Evolutionary conservation across 2,113 vertebrate genomes (phyloP).

Genomic region (Sardina pilchardus): DNA sequence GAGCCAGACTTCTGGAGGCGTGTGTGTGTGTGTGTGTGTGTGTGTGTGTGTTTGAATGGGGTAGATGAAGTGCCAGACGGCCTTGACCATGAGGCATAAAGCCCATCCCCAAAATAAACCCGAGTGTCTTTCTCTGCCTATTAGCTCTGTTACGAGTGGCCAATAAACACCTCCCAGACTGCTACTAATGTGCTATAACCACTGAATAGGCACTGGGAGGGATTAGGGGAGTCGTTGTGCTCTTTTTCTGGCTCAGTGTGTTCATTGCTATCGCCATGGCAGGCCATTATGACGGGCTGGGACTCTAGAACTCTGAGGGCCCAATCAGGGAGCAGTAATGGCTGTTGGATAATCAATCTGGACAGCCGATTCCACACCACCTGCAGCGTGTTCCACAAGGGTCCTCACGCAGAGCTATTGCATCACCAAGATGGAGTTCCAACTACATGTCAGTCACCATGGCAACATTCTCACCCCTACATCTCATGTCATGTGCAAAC

Average conservation of each 20-base stretch:
- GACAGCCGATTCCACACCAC: not conserved
- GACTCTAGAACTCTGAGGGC: slow-evolving; percentile 30
- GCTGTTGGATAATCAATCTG: not conserved
- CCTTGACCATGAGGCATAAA: not conserved
- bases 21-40: slow-evolving; percentile 50
- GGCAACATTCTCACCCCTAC: too few relatives aligned
- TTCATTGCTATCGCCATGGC: not conserved
- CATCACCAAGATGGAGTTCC: slow-evolving; percentile 55
- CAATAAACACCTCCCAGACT: not conserved
- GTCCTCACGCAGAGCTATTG: slow-evolving; percentile 40
- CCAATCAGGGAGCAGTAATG: not conserved
- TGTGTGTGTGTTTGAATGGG: not conserved
- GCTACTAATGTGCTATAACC: not conserved
- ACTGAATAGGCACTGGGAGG: not conserved
- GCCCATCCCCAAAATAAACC: not conserved
- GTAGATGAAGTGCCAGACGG: not conserved
- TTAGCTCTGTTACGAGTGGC: not conserved
- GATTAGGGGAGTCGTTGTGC: not conserved
- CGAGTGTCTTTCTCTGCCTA: not conserved
- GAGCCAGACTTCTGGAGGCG: slow-evolving; percentile 49
- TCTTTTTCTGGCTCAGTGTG: not conserved
- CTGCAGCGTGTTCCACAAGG: slow-evolving; percentile 31
- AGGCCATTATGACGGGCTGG: not conserved
- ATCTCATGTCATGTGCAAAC: too few relatives aligned
- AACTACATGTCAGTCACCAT: not conserved